Base-by-base conservation (phyloP, 2,888 invertebrate genomes). In the Tineola bisselliella region DNA sequence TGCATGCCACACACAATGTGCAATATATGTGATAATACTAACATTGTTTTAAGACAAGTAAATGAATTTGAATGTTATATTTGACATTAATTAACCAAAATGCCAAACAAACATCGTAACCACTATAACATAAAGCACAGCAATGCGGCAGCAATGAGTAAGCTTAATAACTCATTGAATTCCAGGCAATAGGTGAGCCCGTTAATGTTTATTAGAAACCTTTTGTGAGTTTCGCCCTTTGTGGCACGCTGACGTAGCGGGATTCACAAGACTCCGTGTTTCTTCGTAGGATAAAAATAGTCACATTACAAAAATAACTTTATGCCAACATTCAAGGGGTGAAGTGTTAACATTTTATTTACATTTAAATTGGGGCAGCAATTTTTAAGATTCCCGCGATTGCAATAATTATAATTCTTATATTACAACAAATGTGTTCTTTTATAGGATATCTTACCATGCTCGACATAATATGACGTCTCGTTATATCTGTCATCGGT, bases 381-480 rank as follows among this genome's bases (percentile, higher is more conserved):
- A n/a, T n/a, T n/a, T n/a, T n/a, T n/a, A n/a, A n/a, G 44, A 38
- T 19, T 17, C 33, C 54, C 57, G 58, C 60, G 43, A 60, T 63
- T 58, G 57, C 44, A 52, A 44, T 52, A 43, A 12, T 56, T 25
- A 25, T 38, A n/a, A n/a, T n/a, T n/a, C n/a, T n/a, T n/a, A n/a
- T n/a, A n/a, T n/a, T n/a, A n/a, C n/a, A n/a, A n/a, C n/a, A n/a
- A n/a, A n/a, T n/a, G n/a, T n/a, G n/a, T n/a, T n/a, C n/a, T n/a
- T n/a, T n/a, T n/a, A n/a, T n/a, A n/a, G n/a, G n/a, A 65, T 63
- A 66, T 84, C 91, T 91, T 81, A 96, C 97, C 95, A 89, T 97
- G 96, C 89, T 97, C 97, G 72, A 95, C 94, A 84, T 96, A 97
- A 84, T 97, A 97, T 62, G 96, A 95, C 17, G 97, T 96, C 87